phyloP scores from a whole-genome alignment of 2,797 vertebrate genomes.

The Tenualosa thibaudeaui region DNA sequence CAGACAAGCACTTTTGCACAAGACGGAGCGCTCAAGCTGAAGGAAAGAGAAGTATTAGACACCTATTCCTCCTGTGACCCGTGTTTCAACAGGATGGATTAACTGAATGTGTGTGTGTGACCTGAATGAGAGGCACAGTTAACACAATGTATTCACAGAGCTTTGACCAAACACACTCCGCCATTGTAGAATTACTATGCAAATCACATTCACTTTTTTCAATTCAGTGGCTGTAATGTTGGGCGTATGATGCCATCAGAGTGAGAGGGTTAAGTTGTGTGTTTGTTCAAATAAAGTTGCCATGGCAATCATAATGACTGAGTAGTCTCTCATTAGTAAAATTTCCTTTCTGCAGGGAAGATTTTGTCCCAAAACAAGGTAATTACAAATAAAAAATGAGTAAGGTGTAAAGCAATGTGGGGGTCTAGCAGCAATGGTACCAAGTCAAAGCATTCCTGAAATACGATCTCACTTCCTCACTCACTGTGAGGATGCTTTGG shows the following conservation, averaged over 20 bases:
- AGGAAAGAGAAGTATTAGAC: background rate
- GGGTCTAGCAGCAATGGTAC: too few relatives aligned
- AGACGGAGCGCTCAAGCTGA: background rate
- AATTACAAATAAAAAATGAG: too few relatives aligned
- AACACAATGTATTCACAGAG: slow-evolving; percentile 51
- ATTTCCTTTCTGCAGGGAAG: background rate
- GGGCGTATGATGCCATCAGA: background rate
- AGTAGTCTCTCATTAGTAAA: background rate
- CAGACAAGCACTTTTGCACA: slow-evolving; percentile 36
- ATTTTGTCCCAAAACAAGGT: background rate
- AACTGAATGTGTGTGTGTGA: slow-evolving; percentile 8
- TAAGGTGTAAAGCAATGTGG: too few relatives aligned
- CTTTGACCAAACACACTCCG: slow-evolving; percentile 48
- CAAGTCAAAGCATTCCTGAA: too few relatives aligned
- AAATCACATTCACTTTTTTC: slow-evolving; percentile 54
- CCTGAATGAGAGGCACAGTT: slow-evolving; percentile 42
- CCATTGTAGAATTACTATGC: slow-evolving; percentile 71
- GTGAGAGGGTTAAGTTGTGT: slow-evolving; percentile 30
- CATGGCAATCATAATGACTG: background rate
- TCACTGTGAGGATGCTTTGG: too few relatives aligned
- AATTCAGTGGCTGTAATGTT: background rate
- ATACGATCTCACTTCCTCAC: too few relatives aligned
- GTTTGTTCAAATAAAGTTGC: slow-evolving; percentile 56
- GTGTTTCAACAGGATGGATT: background rate
- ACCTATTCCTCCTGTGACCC: background rate